Percentiles rank a stretch among this genome's conserved stretches.
These are phyloP conservation scores for Tiliacea citrago DNA, from an alignment of 2,888 invertebrate genomes.

Conservation along the genomic window DNA sequence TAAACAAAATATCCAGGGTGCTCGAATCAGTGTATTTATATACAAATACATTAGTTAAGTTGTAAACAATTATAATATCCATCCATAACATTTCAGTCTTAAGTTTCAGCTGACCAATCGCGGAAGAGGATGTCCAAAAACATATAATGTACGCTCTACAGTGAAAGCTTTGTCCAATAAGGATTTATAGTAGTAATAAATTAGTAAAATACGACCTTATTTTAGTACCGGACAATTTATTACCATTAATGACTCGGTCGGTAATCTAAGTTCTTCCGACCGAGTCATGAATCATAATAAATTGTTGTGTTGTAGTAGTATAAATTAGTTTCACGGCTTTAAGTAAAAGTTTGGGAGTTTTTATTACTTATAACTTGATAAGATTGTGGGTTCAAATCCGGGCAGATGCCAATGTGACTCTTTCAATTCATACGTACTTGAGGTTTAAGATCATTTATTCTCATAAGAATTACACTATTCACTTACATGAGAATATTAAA, in stretches of 20 bases:
- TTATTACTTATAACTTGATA: too few relatives aligned
- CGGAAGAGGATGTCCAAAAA: slow-evolving; percentile 14
- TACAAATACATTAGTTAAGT: too few relatives aligned
- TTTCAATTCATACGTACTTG: too few relatives aligned
- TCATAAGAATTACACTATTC: too few relatives aligned
- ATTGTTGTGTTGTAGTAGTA: slow-evolving; percentile 10
- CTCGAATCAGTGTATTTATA: too few relatives aligned
- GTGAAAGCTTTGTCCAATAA: slow-evolving; percentile 45
- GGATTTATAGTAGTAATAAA: slow-evolving; percentile 58
- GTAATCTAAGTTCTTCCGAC: neutral
- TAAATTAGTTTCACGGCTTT: slow-evolving; percentile 33
- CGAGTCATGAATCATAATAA: too few relatives aligned
- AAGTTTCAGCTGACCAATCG: slow-evolving; percentile 4
- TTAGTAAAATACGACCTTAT: slow-evolving; percentile 53
- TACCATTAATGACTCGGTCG: slow-evolving; percentile 45
- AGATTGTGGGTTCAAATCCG: too few relatives aligned
- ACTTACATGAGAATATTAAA: too few relatives aligned
- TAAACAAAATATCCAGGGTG: too few relatives aligned
- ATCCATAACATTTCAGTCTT: neutral
- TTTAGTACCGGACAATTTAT: slow-evolving; percentile 61
- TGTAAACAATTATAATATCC: too few relatives aligned
- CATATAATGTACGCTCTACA: slow-evolving; percentile 27
- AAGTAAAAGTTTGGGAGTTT: neutral
- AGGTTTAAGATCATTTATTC: too few relatives aligned
- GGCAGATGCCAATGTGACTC: too few relatives aligned